Conservation (phyloP, 1,140 invertebrate species). For the Drosophila sulfurigaster region DNA sequence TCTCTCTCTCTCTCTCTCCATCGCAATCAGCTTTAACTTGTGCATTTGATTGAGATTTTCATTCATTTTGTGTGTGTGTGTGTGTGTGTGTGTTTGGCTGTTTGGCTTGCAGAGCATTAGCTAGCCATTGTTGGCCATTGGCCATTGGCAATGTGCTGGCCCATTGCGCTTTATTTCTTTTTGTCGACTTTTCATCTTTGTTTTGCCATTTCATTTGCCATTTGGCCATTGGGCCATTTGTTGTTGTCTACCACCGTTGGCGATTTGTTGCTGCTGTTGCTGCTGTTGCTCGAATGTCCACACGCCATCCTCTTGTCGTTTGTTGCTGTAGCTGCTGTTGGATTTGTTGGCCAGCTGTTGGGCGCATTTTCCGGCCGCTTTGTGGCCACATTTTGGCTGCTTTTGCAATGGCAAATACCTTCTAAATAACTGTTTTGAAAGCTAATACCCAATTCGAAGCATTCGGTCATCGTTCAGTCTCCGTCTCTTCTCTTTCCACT, state of each 20-base stretch:
- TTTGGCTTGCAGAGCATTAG: constrained; percentile 10
- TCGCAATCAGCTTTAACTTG: neutral
- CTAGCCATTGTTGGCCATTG: constrained; percentile 10
- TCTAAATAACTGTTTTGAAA: constrained; percentile 66
- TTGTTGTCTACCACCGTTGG: constrained; percentile 41
- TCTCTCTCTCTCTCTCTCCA: neutral
- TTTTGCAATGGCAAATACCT: constrained; percentile 24
- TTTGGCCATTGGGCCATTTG: constrained; percentile 42
- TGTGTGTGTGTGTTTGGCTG: neutral
- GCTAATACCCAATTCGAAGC: constrained; percentile 55
- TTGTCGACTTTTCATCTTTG: constrained; percentile 68
- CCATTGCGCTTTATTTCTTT: constrained; percentile 36
- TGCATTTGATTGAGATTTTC: neutral
- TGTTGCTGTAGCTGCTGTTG: constrained; percentile 32
- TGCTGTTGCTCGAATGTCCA: neutral
- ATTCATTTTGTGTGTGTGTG: neutral
- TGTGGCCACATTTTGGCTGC: constrained; percentile 66
- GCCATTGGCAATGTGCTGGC: constrained; percentile 21
- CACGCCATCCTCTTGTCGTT: constrained; percentile 23
- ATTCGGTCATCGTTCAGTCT: neutral
- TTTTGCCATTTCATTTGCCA: constrained; percentile 74
- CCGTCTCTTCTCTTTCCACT: neutral
- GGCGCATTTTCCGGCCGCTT: constrained; percentile 63
- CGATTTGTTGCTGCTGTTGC: constrained; percentile 51
- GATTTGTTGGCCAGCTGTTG: constrained; percentile 63